Base-by-base conservation (phyloP, 2,888 invertebrate species). In the Leptarthrus brevirostris region DNA sequence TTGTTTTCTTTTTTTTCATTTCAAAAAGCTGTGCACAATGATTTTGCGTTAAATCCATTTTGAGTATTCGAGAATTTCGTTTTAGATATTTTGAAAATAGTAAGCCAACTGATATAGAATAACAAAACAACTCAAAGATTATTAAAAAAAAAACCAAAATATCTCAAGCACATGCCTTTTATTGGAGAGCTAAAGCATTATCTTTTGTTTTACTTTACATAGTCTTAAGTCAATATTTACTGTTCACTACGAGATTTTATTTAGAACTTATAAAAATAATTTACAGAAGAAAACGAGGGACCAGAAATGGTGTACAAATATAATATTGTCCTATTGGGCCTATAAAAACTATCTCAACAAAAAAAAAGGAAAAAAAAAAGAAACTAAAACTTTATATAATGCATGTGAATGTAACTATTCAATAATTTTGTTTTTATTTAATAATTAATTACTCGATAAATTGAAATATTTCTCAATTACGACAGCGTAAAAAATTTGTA, bases 21-120 rank as follows among this genome's bases (percentile, higher is more conserved):
- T 74, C 72, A 73, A 74, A 74, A 75, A 76, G 69, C 66, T 75
- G 76, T 76, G 78, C 77, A 78, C 78, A 78, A 78, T 77, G 77
- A 77, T 78, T 77, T 77, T 54, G 18, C 49, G 26, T 36, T 58
- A 24, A 70, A 22, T 16, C 24, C 56, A 52, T 44, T 66, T 58
- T 58, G 70, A 70, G 58, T 40, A n/a, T n/a, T 16, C 30, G 54
- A n/a, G 69, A 40, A 49, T 52, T 66, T 26, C 56, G 56, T 66
- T 74, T 56, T 36, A 58, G 70, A 74, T 72, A 47, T 24, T 22
- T 16, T 40, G 14, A 44, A 44, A 14, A 66, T 24, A 44, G 2
- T 47, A 66, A 66, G 44, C 64, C 5, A 54, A 54, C 10, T 54
- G 54, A 54, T 26, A 54, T 18, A 24, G 30, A 3, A 53, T 14